Evolutionary conservation across 64 coral and sea anemone genomes (phyloP).

Genomic region (Montipora cactus): DNA sequence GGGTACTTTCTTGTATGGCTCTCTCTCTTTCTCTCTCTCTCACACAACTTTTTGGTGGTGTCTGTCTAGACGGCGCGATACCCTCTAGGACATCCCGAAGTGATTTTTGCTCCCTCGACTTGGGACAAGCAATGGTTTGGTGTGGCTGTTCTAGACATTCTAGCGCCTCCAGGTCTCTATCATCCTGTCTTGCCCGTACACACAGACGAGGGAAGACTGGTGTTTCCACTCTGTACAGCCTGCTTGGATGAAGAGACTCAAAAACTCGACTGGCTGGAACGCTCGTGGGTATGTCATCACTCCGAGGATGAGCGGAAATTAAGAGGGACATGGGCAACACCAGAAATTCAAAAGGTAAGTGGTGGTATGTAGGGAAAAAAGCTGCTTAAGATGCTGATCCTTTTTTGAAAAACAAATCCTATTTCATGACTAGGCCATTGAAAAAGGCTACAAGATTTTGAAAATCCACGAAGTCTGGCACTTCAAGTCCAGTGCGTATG

Average conservation of each 20-base stretch:
- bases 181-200: slow-evolving; percentile 44
- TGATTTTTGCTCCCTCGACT: neutral
- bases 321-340: neutral
- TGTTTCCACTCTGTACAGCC: slow-evolving; percentile 21
- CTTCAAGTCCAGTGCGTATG: neutral
- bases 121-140: slow-evolving; percentile 21
- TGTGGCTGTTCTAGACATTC: neutral
- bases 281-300: neutral
- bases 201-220: neutral
- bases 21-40: too few relatives aligned
- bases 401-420: too few relatives aligned
- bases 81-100: slow-evolving; percentile 30
- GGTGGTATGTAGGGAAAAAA: slow-evolving; percentile 14
- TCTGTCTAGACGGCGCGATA: neutral
- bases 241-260: neutral
- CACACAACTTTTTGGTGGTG: too few relatives aligned
- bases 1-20: too few relatives aligned
- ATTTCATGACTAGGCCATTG: neutral
- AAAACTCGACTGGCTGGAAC: neutral
- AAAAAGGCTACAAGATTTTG: neutral
- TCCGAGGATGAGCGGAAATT: neutral
- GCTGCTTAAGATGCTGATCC: neutral
- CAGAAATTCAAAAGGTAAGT: slow-evolving; percentile 8
- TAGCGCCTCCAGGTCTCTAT: slow-evolving; percentile 10
- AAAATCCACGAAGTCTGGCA: slow-evolving; percentile 38